These are phyloP conservation scores for Poeciliopsis presidionis DNA, from an alignment of 2,797 vertebrate species.

Conservation along the genomic window DNA sequence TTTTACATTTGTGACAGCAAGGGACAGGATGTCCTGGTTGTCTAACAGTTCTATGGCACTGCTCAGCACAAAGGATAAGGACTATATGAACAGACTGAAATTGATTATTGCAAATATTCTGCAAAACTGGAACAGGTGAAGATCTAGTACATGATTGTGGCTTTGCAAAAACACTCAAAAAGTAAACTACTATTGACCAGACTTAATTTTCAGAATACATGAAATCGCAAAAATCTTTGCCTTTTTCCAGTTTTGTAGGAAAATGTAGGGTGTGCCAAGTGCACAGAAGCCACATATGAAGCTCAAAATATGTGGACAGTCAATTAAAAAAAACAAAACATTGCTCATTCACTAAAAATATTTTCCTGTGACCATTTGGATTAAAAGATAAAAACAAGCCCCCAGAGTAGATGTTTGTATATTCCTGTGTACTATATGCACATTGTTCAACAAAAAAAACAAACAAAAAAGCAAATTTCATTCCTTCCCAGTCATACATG, in stretches of 20 bases:
- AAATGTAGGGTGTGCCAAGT: neutral
- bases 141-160: neutral
- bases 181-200: neutral
- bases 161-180: neutral
- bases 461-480: neutral
- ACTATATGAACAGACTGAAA: neutral
- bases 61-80: neutral
- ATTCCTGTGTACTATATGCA: neutral
- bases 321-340: neutral
- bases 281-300: neutral
- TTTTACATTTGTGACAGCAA: neutral
- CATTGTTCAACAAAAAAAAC: neutral
- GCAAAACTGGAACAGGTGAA: neutral
- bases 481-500: constrained; percentile 17
- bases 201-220: neutral
- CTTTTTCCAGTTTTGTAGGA: neutral
- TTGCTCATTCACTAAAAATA: neutral
- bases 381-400: neutral
- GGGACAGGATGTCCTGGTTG: neutral
- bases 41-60: neutral
- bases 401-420: neutral
- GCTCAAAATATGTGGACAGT: neutral
- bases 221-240: neutral
- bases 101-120: neutral
- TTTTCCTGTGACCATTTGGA: neutral